A percentile compares a stretch with the other conserved stretches of the same genome.
phyloP scores from a whole-genome alignment of 2,888 invertebrate genomes.

The Andrena flavipes region DNA sequence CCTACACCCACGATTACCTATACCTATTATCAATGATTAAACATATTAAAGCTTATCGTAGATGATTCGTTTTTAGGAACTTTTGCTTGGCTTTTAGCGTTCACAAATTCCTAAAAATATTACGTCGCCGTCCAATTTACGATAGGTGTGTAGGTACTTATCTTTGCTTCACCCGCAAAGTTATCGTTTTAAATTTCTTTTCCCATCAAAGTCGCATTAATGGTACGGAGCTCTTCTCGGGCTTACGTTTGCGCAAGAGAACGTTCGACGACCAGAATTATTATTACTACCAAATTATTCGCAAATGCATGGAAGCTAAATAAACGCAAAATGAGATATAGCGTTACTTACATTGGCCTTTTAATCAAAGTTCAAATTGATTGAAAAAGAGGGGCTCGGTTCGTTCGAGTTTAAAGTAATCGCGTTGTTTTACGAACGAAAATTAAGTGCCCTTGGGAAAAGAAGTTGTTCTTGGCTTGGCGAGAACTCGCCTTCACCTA shows the following conservation, averaged over 20 bases:
- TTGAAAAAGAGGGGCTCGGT: too few species aligned
- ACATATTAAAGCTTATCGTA: constrained; percentile 50
- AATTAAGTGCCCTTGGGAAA: background rate
- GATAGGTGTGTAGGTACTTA: too few species aligned
- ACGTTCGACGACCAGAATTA: background rate
- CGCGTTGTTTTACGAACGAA: background rate
- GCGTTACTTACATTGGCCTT: too few species aligned
- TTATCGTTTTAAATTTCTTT: background rate
- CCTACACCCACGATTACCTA: constrained; percentile 9
- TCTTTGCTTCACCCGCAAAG: too few species aligned
- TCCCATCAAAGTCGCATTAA: background rate
- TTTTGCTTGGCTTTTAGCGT: background rate
- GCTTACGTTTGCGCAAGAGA: background rate
- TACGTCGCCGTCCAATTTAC: too few species aligned
- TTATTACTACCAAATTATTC: background rate
- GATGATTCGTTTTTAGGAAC: constrained; percentile 50
- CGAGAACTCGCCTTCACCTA: constrained; percentile 6
- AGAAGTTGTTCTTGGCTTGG: background rate
- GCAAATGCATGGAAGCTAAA: background rate
- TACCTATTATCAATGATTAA: background rate
- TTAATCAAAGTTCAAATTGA: too few species aligned
- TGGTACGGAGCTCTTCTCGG: too few species aligned
- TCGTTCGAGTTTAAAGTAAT: background rate
- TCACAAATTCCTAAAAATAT: background rate
- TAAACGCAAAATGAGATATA: background rate